A percentile compares a stretch with the other conserved stretches of the same genome.
These are phyloP conservation scores for Gymnothorax javanicus DNA, from an alignment of 2,797 vertebrate species.

Conservation along the genomic window DNA sequence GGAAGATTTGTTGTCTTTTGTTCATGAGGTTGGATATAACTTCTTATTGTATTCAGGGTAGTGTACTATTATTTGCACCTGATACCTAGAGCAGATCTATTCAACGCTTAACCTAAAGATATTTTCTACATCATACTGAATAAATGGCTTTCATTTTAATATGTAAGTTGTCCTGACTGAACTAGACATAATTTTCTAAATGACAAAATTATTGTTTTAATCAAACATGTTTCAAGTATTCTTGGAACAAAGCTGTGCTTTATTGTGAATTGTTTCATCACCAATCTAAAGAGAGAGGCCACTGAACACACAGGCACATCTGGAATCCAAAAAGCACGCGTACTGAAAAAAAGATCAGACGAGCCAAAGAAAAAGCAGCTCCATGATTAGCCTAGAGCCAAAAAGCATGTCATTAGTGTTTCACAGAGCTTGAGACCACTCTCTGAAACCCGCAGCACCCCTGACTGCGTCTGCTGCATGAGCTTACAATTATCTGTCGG, in stretches of 20 bases:
- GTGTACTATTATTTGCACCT: no score
- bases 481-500: constrained; percentile 2
- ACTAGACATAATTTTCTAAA: no score
- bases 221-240: neutral
- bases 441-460: neutral
- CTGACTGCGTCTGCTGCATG: neutral
- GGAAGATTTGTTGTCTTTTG: no score
- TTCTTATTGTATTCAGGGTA: no score
- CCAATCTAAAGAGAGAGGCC: neutral
- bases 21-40: no score
- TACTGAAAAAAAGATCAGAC: neutral
- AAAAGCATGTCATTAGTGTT: neutral
- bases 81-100: no score
- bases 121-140: no score
- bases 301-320: neutral
- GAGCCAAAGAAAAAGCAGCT: neutral
- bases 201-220: neutral
- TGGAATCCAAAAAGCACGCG: neutral
- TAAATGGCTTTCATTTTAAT: no score
- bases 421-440: neutral
- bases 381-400: neutral
- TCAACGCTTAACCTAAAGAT: no score
- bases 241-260: neutral
- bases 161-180: no score
- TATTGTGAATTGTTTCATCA: neutral